Base-by-base conservation (phyloP, 37 sponge, comb jelly and placozoan genomes). In the Bolinopsis microptera region DNA sequence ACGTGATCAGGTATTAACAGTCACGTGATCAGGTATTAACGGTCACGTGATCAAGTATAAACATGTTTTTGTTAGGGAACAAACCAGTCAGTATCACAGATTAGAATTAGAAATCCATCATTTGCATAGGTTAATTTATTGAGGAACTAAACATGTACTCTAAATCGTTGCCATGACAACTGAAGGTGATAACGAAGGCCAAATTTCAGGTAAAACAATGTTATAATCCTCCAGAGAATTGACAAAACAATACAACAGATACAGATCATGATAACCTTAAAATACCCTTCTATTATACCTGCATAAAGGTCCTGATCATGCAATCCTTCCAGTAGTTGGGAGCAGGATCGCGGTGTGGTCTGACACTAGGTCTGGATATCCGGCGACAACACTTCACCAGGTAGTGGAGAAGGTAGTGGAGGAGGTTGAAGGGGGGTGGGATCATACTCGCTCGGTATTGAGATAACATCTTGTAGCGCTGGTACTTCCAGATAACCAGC, bases 401-500 rank as follows among this genome's bases (percentile, higher is more conserved):
- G 82, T 34, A 80, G 37, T 33, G 82, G 37, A 80, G 23, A 5
- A 80, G 37, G 82, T 80, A 80, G 82, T 80, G 82, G 2, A 80
- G 0, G 37, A 80, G 82, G 30, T 32, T 36, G 37, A 80, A 33
- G 82, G 82, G 82, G 30, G 82, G 82, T 13, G 82, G 37, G 23
- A 80, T 13, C 21, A 30, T 80, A 22, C 37, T 30, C 5, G 82
- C 36, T 80, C 82, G 34, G 82, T 80, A 80, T 22, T 80, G 82
- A 22, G 38, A 32, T 1, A 80, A 30, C 36, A 80, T 80, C 82
- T 80, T 80, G 82, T 80, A 80, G 16, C 82, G 82, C 82, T 80
- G 82, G 22, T 36, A 80, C 82, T 80, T 80, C 82, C 82, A 80
- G 38, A 80, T 80, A 30, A 80, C 30, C 37, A 80, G 37, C 82